Percentiles rank a stretch among this genome's conserved stretches.
Conservation (phyloP, 2,888 invertebrate species). For the Anthophora plumipes region DNA sequence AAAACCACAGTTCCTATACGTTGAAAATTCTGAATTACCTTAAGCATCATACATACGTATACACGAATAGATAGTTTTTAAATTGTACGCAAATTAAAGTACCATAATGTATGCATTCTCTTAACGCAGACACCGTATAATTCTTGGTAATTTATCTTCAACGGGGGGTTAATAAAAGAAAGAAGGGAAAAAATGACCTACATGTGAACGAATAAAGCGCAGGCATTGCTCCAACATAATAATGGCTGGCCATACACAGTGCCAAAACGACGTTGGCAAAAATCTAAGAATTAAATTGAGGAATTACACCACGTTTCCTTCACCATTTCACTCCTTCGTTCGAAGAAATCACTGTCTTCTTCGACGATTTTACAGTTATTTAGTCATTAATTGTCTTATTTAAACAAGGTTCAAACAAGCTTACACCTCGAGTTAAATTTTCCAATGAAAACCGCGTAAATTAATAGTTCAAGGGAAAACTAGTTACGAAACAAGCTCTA, state of each 20-base stretch:
- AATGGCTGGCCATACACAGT: conserved; percentile 31
- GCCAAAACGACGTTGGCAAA: conserved; percentile 50
- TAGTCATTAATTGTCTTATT: neutral
- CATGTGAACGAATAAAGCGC: conserved; percentile 20
- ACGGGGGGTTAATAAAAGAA: conserved; percentile 29
- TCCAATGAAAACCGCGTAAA: neutral
- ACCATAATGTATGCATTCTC: neutral
- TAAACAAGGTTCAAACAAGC: neutral
- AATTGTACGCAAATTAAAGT: conserved; percentile 4
- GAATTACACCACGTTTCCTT: conserved; percentile 34
- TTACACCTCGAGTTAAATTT: neutral
- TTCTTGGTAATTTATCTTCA: conserved; percentile 17
- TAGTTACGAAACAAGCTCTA: neutral
- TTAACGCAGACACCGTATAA: neutral
- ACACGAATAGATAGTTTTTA: neutral
- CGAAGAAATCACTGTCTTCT: neutral
- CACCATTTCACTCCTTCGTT: neutral
- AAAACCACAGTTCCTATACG: neutral
- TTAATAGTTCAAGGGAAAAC: neutral
- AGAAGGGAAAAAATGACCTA: neutral
- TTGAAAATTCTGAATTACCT: neutral
- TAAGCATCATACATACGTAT: neutral
- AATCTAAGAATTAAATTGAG: conserved; percentile 38
- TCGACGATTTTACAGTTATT: neutral
- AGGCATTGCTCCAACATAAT: conserved; percentile 49